A percentile compares a stretch with the other conserved stretches of the same genome.
Evolutionary conservation across 2,113 vertebrate species (phyloP).

Genomic region (Hippocampus abdominalis): DNA sequence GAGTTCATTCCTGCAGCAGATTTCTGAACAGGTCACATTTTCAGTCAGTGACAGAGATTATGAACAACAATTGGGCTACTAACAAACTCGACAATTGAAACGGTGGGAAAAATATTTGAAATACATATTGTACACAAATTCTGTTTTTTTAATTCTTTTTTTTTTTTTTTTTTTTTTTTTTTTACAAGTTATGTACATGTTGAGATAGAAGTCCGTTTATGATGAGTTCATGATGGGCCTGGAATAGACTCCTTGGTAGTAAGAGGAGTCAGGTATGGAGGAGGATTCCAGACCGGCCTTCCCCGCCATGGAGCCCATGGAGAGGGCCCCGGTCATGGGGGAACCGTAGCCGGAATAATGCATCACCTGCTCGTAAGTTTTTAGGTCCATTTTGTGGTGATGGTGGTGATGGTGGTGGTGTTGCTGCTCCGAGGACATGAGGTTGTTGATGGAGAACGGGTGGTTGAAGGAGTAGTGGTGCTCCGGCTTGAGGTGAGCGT

Average conservation of each 20-base stretch:
- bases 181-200: slow-evolving; percentile 77
- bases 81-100: slow-evolving; percentile 80
- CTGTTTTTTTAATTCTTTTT: slow-evolving; percentile 67
- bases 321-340: slow-evolving; percentile 87
- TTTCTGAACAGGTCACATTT: slow-evolving; percentile 70
- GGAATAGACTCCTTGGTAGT: slow-evolving; percentile 94
- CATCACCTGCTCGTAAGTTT: slow-evolving; percentile 99
- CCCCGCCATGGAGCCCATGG: slow-evolving; percentile 91
- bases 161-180: slow-evolving; percentile 74
- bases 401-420: slow-evolving; percentile 53
- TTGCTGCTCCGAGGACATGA: slow-evolving; percentile 97
- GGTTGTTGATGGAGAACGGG: slow-evolving; percentile 98
- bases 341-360: slow-evolving; percentile 94
- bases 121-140: slow-evolving; percentile 78
- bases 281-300: slow-evolving; percentile 89
- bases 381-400: slow-evolving; percentile 96
- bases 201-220: slow-evolving; percentile 71
- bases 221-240: slow-evolving; percentile 99
- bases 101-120: slow-evolving; percentile 73
- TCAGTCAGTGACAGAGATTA: slow-evolving; percentile 17
- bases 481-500: slow-evolving; percentile 93
- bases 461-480: slow-evolving; percentile 99
- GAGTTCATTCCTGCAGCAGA: slow-evolving; percentile 80
- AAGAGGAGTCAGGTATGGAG: slow-evolving; percentile 87
- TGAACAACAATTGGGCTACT: slow-evolving; percentile 71